A percentile compares a stretch with the other conserved stretches of the same genome.
Evolutionary conservation across 2,113 vertebrate species (phyloP).

Genomic region (Poecilia latipinna): DNA sequence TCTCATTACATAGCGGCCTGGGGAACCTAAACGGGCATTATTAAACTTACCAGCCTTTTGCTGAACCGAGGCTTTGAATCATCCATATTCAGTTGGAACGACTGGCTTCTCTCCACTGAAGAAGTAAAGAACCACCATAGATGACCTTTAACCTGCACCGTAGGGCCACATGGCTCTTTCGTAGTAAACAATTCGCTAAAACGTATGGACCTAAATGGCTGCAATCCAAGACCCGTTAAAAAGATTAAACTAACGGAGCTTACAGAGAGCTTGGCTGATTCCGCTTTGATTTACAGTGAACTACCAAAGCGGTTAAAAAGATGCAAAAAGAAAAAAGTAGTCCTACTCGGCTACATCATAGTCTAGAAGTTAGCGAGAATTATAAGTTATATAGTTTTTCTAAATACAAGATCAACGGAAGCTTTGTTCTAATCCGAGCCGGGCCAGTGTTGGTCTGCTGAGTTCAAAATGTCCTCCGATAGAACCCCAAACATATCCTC

Average conservation of each 20-base stretch:
- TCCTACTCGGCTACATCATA: background rate
- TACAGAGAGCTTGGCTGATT: background rate
- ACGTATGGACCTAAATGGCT: background rate
- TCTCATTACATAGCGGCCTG: background rate
- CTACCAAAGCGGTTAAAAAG: background rate
- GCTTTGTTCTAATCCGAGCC: background rate
- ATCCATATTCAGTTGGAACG: constrained; percentile 42
- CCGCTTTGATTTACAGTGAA: background rate
- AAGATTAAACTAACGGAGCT: no score
- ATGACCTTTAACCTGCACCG: no score
- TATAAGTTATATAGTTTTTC: background rate
- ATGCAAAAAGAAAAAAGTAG: background rate
- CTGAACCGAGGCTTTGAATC: constrained; percentile 85
- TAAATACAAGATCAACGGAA: background rate
- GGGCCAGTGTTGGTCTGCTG: background rate
- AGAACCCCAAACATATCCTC: no score
- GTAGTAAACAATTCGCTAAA: background rate
- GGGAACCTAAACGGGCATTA: background rate
- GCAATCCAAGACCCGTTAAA: no score
- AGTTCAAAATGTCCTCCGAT: background rate
- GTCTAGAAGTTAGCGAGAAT: background rate
- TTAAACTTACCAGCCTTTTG: constrained; percentile 89
- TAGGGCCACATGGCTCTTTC: background rate
- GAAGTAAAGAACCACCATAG: background rate
- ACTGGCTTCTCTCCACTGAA: background rate